Evolutionary conservation across 2,113 vertebrate genomes (phyloP), one percentile per base, ranked within the genome.

Genomic region (Urocitellus parryii): DNA sequence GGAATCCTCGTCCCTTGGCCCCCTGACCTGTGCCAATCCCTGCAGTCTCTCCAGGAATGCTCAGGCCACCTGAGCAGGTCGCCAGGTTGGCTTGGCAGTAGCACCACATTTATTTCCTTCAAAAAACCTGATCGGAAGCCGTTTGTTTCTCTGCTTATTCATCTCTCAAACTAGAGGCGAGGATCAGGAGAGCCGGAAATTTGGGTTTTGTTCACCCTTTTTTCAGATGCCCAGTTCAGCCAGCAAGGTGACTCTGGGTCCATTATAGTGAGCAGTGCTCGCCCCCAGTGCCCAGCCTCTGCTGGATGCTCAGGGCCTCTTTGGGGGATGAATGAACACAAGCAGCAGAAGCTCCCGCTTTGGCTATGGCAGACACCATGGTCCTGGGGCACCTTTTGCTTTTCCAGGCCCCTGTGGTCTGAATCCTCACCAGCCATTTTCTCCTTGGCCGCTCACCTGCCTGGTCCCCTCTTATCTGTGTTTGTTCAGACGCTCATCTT

Each of bases 331-430:
- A 58, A 29, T 11, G 39, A 73, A 73, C 4, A 0, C 6, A 32
- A 63, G 67, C 42, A 7, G 48, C 0, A n/a, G 56, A 45, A 56
- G 16, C 51, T 24, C 53, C 11, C 11, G 8, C 4, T 39, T 18
- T 56, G 42, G 27, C 22, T 24, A 13, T 1, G 2, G 16, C 5
- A 2, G 34, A 20, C 34, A 16, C 20, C 0, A 11, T 0, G 2
- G 68, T 48, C 22, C 17, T 51, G 4, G 4, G 24, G 11, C 8
- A 4, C 16, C 37, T 51, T 37, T 16, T 20, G 42, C 63, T 70
- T 67, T 68, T 80, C 63, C 78, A 34, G 45, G 22, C n/a, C 14
- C 48, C 53, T 68, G 20, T 0, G 5, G 51, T 20, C 78, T 29
- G 39, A 91, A 16, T 18, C 67, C 61, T 29, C 4, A 4, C 37